Evolutionary conservation across 2,113 vertebrate species (phyloP), one percentile per base, ranked within the genome.

Genomic region (Anhinga rufa): DNA sequence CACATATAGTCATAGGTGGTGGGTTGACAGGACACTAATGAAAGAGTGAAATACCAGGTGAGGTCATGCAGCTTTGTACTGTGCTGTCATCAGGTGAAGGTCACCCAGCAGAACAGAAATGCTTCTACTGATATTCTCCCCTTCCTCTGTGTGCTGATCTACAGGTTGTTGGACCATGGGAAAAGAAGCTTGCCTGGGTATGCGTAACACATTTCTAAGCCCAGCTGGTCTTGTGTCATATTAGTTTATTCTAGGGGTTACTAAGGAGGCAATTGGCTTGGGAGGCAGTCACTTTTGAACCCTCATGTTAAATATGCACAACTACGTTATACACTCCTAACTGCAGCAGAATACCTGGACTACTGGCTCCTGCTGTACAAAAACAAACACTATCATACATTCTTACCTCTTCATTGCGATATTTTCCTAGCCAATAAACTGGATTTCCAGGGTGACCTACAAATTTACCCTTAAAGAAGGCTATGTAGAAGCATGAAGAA

Each of bases 401-500:
- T 31, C 97, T 65, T 89, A 99, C 99, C 98, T 99, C 99, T 95
- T 99, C 99, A 40, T 99, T 99, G 57, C 99, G 98, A 94, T 99
- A 99, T 84, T 98, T 98, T 91, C 99, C 99, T 57, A 99, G 88
- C 91, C 99, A 98, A 88, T 99, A 99, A 55, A 99, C 99, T 3
- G 99, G 99, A 17, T 98, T 90, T 85, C 99, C 99, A 22, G 99
- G 99, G 81, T 98, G 98, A 42, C 99, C 98, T 5, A 99, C 99
- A 51, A 98, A 98, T 97, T 99, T 99, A 76, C 99, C 99, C 97
- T 99, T 99, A 75, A 98, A 98, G 82, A 99, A 99, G 10, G 99
- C 99, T 74, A 99, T 99, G 95, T 99, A 99, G 98, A 99, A 99
- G 82, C 99, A 99, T 2, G 99, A 99, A 38, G 99, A 99, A 95